These are phyloP conservation scores for Colossoma macropomum DNA, from an alignment of 2,113 vertebrate species.

Conservation along the genomic window DNA sequence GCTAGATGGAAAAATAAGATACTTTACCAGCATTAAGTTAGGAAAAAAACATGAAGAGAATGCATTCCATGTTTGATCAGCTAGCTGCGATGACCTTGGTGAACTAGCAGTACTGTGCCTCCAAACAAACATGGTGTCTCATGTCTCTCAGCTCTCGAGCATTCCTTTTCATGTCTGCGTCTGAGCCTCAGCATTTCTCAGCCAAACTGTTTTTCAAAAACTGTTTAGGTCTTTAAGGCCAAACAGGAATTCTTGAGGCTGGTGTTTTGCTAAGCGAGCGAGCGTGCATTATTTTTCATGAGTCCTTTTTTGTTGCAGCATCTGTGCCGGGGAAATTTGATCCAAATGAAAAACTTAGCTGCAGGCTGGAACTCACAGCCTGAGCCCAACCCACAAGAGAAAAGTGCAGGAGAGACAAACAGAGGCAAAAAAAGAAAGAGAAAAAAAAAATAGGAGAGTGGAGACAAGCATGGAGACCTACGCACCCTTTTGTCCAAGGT, in stretches of 20 bases:
- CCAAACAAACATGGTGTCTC: slow-evolving; percentile 47
- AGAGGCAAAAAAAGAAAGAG: slow-evolving; percentile 11
- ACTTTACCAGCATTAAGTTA: slow-evolving; percentile 54
- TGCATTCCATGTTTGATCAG: slow-evolving; percentile 54
- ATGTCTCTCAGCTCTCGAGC: slow-evolving; percentile 27
- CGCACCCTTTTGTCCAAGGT: slow-evolving; percentile 24
- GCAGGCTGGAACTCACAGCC: slow-evolving; percentile 37
- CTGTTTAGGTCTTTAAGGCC: slow-evolving; percentile 35
- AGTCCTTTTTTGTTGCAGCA: slow-evolving; percentile 46
- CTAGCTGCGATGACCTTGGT: slow-evolving; percentile 50
- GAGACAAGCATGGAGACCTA: slow-evolving; percentile 13
- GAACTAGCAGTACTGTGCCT: slow-evolving; percentile 35
- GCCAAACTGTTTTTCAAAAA: slow-evolving; percentile 39
- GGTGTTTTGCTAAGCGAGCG: slow-evolving; percentile 10
- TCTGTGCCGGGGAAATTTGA: slow-evolving; percentile 48
- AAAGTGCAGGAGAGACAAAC: slow-evolving; percentile 38
- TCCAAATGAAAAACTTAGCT: slow-evolving; percentile 43
- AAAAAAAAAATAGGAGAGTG: slow-evolving; percentile 1
- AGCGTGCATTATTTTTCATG: slow-evolving; percentile 37
- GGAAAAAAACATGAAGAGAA: slow-evolving; percentile 25
- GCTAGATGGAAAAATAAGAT: slow-evolving; percentile 56
- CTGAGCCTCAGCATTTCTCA: slow-evolving; percentile 30
- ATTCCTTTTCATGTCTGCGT: slow-evolving; percentile 45
- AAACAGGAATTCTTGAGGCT: slow-evolving; percentile 34
- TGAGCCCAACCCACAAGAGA: slow-evolving; percentile 40